These are phyloP conservation scores for Lophius piscatorius DNA, from an alignment of 2,113 vertebrate species.

Conservation along the genomic window DNA sequence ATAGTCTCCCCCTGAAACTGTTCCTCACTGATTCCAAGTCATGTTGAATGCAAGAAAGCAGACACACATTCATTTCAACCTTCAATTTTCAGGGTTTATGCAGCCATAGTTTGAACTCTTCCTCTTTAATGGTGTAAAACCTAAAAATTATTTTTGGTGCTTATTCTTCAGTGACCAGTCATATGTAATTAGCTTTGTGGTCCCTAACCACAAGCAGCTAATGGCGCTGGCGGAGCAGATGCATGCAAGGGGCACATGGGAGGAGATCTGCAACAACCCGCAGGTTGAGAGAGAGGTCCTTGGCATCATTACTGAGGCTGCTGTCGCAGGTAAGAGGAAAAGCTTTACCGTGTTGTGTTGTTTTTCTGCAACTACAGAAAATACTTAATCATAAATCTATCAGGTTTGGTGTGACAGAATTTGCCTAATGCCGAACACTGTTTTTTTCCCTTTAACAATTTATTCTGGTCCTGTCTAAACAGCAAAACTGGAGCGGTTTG, in stretches of 20 bases:
- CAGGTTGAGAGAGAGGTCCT: slow-evolving; percentile 93
- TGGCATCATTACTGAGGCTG: slow-evolving; percentile 89
- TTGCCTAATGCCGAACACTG: too few species aligned
- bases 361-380: neutral
- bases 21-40: neutral
- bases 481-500: slow-evolving; percentile 96
- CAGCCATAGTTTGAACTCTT: neutral
- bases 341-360: neutral
- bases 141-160: neutral
- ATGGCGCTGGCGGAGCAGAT: slow-evolving; percentile 84
- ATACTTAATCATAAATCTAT: neutral
- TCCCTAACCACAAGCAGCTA: slow-evolving; percentile 96
- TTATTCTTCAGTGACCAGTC: slow-evolving; percentile 87
- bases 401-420: neutral
- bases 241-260: slow-evolving; percentile 86
- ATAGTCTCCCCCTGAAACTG: neutral
- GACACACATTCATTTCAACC: too few species aligned
- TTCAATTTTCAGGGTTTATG: neutral
- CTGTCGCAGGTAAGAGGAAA: slow-evolving; percentile 81
- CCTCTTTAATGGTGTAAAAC: neutral
- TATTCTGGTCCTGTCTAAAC: slow-evolving; percentile 15
- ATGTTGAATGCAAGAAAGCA: too few species aligned
- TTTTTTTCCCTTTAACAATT: too few species aligned
- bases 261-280: slow-evolving; percentile 90
- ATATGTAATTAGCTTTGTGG: slow-evolving; percentile 96